phyloP scores from a whole-genome alignment of 2,797 vertebrate species.

The Saxicola maurus region DNA sequence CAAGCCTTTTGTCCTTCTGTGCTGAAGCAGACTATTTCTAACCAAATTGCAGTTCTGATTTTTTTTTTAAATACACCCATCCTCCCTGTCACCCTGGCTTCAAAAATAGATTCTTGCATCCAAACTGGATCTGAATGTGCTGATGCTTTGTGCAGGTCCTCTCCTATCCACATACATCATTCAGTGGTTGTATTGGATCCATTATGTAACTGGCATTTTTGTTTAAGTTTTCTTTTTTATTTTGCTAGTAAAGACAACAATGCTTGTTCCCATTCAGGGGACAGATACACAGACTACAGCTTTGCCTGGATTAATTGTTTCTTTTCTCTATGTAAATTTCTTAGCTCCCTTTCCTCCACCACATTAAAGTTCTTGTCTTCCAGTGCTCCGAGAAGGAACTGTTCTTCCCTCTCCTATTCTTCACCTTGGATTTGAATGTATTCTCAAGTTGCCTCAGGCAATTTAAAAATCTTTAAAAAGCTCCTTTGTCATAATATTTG shows the following conservation, averaged over 20 bases:
- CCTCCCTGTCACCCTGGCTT: neutral
- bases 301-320: neutral
- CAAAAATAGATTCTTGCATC: neutral
- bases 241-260: neutral
- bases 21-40: neutral
- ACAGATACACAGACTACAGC: neutral
- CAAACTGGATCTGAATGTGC: neutral
- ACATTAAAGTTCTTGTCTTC: neutral
- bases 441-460: neutral
- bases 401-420: neutral
- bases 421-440: neutral
- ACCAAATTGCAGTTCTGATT: neutral
- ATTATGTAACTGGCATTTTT: neutral
- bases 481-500: neutral
- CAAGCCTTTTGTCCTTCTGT: neutral
- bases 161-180: neutral
- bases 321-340: neutral
- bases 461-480: neutral
- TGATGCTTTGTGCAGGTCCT: neutral
- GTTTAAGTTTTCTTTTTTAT: neutral
- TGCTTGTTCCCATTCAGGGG: neutral
- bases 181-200: neutral
- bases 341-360: neutral
- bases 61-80: neutral
- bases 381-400: neutral